Conservation (phyloP, 2,113 vertebrate species). For the Picathartes gymnocephalus region DNA sequence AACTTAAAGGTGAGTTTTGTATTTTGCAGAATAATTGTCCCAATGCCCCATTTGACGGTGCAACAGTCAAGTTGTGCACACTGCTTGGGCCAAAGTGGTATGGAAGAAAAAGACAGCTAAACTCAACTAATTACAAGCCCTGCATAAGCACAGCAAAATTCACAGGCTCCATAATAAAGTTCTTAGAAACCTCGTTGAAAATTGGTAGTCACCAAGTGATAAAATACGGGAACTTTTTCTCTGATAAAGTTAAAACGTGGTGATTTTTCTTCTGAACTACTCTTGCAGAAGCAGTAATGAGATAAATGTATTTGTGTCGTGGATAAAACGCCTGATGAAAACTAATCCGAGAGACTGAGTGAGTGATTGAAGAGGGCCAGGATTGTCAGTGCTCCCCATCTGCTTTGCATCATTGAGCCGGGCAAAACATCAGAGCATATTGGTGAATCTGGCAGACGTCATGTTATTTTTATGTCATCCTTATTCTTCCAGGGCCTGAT, state of each 20-base stretch:
- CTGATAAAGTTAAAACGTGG: background rate
- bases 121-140: background rate
- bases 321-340: conserved; percentile 50
- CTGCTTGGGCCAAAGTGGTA: background rate
- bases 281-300: conserved; percentile 5
- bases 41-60: background rate
- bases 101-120: background rate
- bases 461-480: conserved; percentile 67
- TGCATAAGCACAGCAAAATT: background rate
- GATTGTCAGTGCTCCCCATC: conserved; percentile 47
- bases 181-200: background rate
- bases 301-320: conserved; percentile 49
- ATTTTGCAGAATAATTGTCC: background rate
- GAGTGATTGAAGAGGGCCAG: conserved; percentile 47
- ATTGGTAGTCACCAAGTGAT: background rate
- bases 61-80: background rate
- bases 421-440: conserved; percentile 66
- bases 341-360: background rate
- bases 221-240: background rate
- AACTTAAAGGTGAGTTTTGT: background rate
- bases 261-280: background rate
- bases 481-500: conserved; percentile 50
- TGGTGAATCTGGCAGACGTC: conserved; percentile 61
- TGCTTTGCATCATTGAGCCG: conserved; percentile 57
- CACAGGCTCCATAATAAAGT: background rate